Evolutionary conservation across 2,888 invertebrate species (phyloP), one percentile per base, ranked within the genome.

Genomic region (Meiosimyza platycephala): DNA sequence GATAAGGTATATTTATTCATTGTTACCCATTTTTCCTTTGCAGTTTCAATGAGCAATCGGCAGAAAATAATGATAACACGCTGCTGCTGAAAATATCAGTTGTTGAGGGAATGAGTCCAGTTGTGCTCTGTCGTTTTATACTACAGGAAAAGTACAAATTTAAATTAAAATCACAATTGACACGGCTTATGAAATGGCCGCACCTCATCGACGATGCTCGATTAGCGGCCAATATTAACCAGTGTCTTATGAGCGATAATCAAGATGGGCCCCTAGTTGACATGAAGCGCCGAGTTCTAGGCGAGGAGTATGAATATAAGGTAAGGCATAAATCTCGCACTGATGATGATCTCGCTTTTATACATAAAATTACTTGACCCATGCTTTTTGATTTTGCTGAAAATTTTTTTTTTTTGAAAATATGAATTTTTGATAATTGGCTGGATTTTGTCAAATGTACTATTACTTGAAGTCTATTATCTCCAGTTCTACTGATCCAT

Each of bases 201-300:
- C 78, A 85, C 76, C 74, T 85, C 7, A 87, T 87, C 50, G 76
- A 78, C 0, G 84, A 87, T 73, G 75, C 80, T 7, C 74, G 79
- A 12, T 72, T 88, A 64, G 81, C 85, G 7, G 82, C 81, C 28
- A 87, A 86, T 76, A 84, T 87, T 0, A 80, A 79, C 7, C 82
- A 95, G 92, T 94, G 94, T 81, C 90, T 92, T 9, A 89, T 94
- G 76, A 91, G 93, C 86, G 97, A 97, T 85, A 93, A 94, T 82
- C 91, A 93, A 76, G 95, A 96, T 88, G 96, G 96, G 55, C 93
- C 94, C 1, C 89, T 94, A 80, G 90, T 93, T 75, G 95, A 96
- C 88, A 89, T 92, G 50, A 91, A 94, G 73, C 93, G 93, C 86
- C 91, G 92, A 92, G 94, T 83, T 5, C 40, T 96, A 75, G 97